Base-by-base conservation (phyloP, 2,797 vertebrate genomes). In the Tapera naevia region DNA sequence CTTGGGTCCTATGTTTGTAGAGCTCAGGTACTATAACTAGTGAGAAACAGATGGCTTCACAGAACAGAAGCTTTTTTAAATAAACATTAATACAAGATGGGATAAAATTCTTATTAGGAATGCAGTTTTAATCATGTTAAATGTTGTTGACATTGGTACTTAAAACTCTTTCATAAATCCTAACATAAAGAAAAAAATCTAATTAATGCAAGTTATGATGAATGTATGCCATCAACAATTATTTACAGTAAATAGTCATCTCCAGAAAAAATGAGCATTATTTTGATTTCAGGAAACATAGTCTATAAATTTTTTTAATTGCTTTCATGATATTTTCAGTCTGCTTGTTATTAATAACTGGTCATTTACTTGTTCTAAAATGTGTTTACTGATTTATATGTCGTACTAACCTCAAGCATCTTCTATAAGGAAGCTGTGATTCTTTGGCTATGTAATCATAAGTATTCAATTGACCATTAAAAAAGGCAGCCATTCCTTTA, bases 71-170 rank as follows among this genome's bases (percentile, higher is more conserved):
- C 91, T 97, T 97, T 98, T 97, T 95, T 88, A 98, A 97, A 97
- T 97, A 97, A 98, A 98, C 86, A 97, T 97, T 97, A 97, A 97
- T 97, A 96, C 87, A 96, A 93, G 80, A 86, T 95, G 80, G 80
- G 94, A 95, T 96, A 96, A 96, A 97, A 94, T 91, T 97, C 84
- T 96, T 97, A 97, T 96, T 97, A 97, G 74, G 71, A 96, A 96
- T 96, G 70, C 82, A 96, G 65, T 97, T 98, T 97, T 97, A 98
- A 97, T 98, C 95, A 97, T 94, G 72, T 97, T 98, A 98, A 97
- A 87, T 96, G 61, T 95, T 97, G 92, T 97, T 97, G 94, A 96
- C 94, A 96, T 96, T 97, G 90, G 75, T 94, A 81, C 86, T 95
- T 97, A 95, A 97, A 97, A 96, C 46, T 84, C 92, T 89, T 97